Base-by-base conservation (phyloP, 2,888 invertebrate species). In the Yponomeuta malinellus region DNA sequence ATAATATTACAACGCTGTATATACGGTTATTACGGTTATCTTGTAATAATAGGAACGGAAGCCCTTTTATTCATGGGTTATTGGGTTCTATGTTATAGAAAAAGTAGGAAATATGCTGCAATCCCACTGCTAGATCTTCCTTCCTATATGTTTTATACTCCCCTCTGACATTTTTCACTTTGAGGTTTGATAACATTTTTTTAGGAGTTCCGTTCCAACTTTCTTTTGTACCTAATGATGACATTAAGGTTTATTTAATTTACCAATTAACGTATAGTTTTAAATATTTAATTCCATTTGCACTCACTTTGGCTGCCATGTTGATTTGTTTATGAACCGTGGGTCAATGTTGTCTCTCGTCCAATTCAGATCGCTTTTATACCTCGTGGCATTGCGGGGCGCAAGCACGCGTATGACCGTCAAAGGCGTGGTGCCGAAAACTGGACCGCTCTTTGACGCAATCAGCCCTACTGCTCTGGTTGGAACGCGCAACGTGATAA, bases 301-400 rank as follows among this genome's bases (percentile, higher is more conserved):
- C 52, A 87, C 90, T 90, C 77, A 90, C 90, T 88, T 86, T 86
- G 75, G 85, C 86, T 76, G 83, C 83, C 90, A 90, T 90, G 85
- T 87, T 85, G 86, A 79, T 79, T 79, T 79, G 78, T 78, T 79
- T 78, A 78, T 78, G 78, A 80, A 75, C 82, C 78, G 79, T 78
- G 77, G 78, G 80, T 78, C 48, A 68, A 52, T 68, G 67, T 43
- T 67, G 81, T 90, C 86, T 90, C 86, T 81, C 79, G 75, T 77
- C 72, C 72, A 76, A 70, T 29, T 52, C 72, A 37, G 75, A 59
- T 74, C 81, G 83, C 84, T 87, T 90, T 84, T 89, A 89, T 90
- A 89, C 76, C 48, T 63, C 73, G 72, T 69, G 64, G 43, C 69
- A 68, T 73, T 73, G 73, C 73, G 72, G 52, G 52, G 68, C 37